These are phyloP conservation scores for Propithecus deckenii DNA, from an alignment of 2,797 vertebrate species.

Conservation along the genomic window DNA sequence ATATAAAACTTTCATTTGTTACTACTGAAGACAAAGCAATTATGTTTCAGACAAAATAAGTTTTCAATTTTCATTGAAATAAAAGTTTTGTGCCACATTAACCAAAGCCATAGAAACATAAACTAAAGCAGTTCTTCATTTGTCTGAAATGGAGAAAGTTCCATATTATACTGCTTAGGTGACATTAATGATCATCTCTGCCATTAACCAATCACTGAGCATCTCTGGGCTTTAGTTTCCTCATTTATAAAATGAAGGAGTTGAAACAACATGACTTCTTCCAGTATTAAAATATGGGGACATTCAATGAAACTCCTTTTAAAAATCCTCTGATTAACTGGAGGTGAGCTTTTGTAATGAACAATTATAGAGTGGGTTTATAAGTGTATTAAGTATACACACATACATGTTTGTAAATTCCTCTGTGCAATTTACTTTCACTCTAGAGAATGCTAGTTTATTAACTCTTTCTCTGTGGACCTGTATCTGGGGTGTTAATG, in stretches of 20 bases:
- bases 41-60: slow-evolving; percentile 33
- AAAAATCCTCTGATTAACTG: neutral
- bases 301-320: neutral
- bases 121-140: neutral
- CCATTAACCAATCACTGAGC: neutral
- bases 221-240: neutral
- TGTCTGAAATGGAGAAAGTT: slow-evolving; percentile 23
- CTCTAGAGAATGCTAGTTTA: neutral
- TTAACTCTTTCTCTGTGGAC: neutral
- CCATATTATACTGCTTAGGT: neutral
- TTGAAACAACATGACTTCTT: neutral
- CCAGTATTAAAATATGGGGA: neutral
- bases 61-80: slow-evolving; percentile 40
- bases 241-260: neutral
- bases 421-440: neutral
- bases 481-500: neutral
- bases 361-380: neutral
- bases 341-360: neutral
- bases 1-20: neutral
- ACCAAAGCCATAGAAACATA: neutral
- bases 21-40: neutral
- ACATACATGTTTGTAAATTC: neutral
- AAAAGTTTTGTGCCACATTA: neutral
- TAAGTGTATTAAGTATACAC: neutral
- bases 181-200: neutral